Conservation (phyloP, 2,888 invertebrate genomes). For the Resseliella maxima region DNA sequence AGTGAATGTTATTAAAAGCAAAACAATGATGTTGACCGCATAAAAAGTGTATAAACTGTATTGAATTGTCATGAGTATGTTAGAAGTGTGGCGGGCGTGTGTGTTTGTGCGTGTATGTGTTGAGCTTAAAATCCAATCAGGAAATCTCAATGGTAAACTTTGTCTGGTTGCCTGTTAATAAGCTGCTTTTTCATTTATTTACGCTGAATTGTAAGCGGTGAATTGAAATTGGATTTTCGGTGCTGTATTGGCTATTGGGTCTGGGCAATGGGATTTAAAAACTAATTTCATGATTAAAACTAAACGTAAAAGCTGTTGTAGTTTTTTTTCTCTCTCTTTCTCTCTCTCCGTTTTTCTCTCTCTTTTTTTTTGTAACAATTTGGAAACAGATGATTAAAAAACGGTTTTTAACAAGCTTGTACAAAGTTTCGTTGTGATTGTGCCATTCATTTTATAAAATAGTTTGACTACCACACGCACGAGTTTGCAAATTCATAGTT, state of each 20-base stretch:
- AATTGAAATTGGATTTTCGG: too few species aligned
- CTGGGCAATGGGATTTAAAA: neutral
- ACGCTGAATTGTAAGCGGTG: neutral
- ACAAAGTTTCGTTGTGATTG: neutral
- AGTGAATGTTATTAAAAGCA: too few species aligned
- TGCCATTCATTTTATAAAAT: neutral
- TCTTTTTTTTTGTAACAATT: too few species aligned
- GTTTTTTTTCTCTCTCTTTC: neutral
- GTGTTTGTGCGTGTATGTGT: neutral
- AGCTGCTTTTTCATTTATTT: neutral
- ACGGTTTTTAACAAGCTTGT: neutral
- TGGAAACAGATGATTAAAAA: neutral
- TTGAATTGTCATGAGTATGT: neutral
- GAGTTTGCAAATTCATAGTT: neutral
- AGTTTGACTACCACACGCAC: neutral
- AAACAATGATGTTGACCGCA: neutral
- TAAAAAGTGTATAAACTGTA: neutral
- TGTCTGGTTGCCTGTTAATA: neutral
- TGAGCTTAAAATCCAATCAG: neutral
- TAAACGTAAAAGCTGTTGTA: neutral
- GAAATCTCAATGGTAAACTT: neutral
- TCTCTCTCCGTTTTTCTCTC: too few species aligned
- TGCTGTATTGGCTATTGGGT: neutral
- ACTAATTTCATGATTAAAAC: slow-evolving; percentile 19
- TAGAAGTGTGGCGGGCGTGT: neutral